A percentile compares a stretch with the other conserved stretches of the same genome.
phyloP scores from a whole-genome alignment of 1,140 invertebrate species.

The Eufriesea mexicana region DNA sequence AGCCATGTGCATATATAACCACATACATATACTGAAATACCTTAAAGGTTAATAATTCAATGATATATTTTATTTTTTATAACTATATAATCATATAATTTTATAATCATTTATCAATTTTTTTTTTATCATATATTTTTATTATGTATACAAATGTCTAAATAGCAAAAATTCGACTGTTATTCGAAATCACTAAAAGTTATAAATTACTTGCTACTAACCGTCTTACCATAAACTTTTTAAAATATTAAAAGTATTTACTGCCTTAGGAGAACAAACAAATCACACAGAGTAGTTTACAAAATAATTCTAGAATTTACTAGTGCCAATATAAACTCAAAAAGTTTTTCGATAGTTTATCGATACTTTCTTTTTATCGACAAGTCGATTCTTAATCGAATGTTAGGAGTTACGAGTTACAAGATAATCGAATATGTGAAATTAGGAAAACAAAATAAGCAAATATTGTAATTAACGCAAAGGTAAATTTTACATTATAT shows the following conservation, averaged over 20 bases:
- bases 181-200: neutral
- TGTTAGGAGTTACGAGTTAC: too few species aligned
- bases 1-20: neutral
- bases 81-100: too few species aligned
- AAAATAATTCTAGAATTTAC: neutral
- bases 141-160: neutral
- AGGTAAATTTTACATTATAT: neutral
- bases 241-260: neutral
- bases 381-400: neutral
- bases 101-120: neutral
- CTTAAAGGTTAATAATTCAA: neutral
- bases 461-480: neutral
- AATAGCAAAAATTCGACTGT: neutral
- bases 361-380: neutral
- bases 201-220: neutral
- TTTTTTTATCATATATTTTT: neutral
- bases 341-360: constrained; percentile 17
- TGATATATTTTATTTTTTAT: neutral
- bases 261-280: neutral
- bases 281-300: neutral
- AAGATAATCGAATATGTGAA: neutral
- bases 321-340: neutral
- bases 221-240: neutral
- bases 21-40: neutral
- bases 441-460: neutral